Evolutionary conservation across 2,113 vertebrate genomes (phyloP), one percentile per base, ranked within the genome.

Genomic region (Lepidothrix coronata): DNA sequence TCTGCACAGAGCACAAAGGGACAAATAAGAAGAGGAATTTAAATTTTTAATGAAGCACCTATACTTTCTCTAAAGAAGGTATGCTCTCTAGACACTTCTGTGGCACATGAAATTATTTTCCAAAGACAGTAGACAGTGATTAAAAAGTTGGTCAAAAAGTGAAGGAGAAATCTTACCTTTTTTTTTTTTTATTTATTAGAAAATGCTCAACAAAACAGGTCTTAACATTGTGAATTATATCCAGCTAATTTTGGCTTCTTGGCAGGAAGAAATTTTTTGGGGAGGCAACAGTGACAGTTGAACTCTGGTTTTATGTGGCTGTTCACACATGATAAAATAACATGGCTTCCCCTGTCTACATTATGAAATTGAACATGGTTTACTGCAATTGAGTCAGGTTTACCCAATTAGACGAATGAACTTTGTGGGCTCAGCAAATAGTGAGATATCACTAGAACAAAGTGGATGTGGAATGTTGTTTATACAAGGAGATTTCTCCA

Each of bases 401-500:
- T 91, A 78, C n/a, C 37, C 94, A 94, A 94, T 93, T 76, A 92
- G 58, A 87, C 46, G 80, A 85, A 68, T 54, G 52, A 79, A 85
- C 24, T 33, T 93, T 57, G 81, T 88, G 24, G 90, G 94, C 67
- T 89, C 90, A 95, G 41, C 30, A 94, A 76, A 88, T 85, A 85
- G 43, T 63, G 37, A 86, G 46, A 35, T 82, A 82, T 86, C 86
- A 85, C 87, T 83, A 91, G 68, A 91, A 86, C 30, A 96, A 93
- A 95, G 59, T 62, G 74, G 49, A 93, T 61, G 33, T 77, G 57
- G 59, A 91, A 95, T 90, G 23, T 55, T 94, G n/a, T 92, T 91
- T 95, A 49, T 82, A 55, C 6, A 43, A 85, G 22, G 30, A 91
- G 2, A 3, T 83, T 95, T 92, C 72, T 88, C 35, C 18, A 80